Conservation (phyloP, 2,888 invertebrate genomes). For the Melanophora roralis region DNA sequence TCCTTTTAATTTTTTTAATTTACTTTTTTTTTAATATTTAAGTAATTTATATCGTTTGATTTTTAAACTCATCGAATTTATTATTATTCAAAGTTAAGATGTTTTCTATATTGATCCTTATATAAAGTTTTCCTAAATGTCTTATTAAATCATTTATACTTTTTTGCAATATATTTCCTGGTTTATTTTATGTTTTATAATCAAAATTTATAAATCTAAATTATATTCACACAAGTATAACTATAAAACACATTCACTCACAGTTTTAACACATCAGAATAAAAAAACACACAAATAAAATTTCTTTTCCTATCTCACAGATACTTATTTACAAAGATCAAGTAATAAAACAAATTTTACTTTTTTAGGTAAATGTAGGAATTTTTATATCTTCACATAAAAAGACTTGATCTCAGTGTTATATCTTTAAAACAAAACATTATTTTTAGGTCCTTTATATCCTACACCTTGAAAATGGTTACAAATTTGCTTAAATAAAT, state of each 20-base stretch:
- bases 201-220: background rate
- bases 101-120: background rate
- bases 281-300: background rate
- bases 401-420: background rate
- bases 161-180: slow-evolving; percentile 58
- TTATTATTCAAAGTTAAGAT: too few relatives aligned
- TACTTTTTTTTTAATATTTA: too few relatives aligned
- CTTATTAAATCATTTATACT: background rate
- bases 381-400: background rate
- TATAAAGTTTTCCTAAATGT: background rate
- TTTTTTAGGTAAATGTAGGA: background rate
- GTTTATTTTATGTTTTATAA: slow-evolving; percentile 47
- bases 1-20: too few relatives aligned
- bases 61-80: too few relatives aligned
- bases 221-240: slow-evolving; percentile 1
- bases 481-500: background rate
- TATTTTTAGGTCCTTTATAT: background rate
- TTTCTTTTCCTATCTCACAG: background rate
- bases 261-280: background rate
- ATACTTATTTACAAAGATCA: background rate
- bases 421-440: background rate
- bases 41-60: too few relatives aligned
- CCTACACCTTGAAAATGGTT: background rate
- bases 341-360: background rate
- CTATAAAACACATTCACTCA: slow-evolving; percentile 13